These are phyloP conservation scores for Onychomys leucogaster DNA, from an alignment of 2,797 vertebrate genomes.

Conservation along the genomic window DNA sequence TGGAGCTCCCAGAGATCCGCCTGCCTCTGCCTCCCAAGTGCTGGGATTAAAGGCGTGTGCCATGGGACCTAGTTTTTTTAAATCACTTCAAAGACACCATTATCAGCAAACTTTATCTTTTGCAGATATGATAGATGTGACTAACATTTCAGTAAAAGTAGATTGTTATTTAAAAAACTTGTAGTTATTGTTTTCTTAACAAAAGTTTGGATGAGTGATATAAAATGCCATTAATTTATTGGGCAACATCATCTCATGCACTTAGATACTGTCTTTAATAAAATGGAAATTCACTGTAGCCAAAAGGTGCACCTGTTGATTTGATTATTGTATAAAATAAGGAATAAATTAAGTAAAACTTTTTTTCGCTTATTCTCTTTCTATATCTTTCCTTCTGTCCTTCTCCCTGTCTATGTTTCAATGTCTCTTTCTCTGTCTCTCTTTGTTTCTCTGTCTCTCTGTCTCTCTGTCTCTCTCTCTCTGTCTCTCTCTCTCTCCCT, in stretches of 20 bases:
- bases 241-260: background rate
- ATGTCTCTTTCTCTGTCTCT: background rate
- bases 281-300: background rate
- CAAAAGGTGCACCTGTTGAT: background rate
- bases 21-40: no score
- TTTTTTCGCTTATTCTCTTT: background rate
- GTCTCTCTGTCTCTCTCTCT: no score
- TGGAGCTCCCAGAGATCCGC: no score
- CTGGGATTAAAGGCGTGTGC: no score
- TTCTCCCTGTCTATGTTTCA: no score
- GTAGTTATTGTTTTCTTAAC: background rate
- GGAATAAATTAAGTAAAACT: background rate
- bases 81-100: background rate
- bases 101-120: background rate
- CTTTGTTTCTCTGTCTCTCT: background rate
- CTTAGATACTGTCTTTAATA: background rate
- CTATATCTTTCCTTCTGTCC: no score
- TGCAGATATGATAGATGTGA: background rate
- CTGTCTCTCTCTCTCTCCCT: no score
- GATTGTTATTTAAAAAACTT: background rate
- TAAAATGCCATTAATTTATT: background rate
- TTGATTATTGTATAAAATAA: background rate
- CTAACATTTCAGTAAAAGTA: background rate
- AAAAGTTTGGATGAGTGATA: background rate
- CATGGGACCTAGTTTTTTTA: background rate